Evolutionary conservation across 2,113 vertebrate genomes (phyloP).

Genomic region (Labeo catla): DNA sequence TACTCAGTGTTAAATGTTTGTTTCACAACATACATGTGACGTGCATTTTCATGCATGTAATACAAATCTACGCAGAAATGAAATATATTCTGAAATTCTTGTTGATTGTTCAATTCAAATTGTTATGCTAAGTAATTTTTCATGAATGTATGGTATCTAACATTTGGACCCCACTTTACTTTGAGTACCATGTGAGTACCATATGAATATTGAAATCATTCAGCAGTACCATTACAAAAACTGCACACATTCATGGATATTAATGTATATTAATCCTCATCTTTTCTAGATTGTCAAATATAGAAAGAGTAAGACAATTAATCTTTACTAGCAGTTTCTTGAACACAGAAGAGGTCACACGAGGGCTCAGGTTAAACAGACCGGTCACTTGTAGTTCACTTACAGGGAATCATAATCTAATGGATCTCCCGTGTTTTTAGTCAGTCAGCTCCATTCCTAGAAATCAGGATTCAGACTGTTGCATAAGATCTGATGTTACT

Average conservation of each 20-base stretch:
- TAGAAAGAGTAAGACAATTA: neutral
- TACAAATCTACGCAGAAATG: neutral
- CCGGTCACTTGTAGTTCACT: neutral
- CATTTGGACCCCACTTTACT: neutral
- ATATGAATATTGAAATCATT: neutral
- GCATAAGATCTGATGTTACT: conserved; percentile 24
- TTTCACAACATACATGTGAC: too few species aligned
- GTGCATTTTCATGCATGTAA: neutral
- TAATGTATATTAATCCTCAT: neutral
- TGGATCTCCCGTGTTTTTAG: conserved; percentile 4
- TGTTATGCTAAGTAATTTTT: too few species aligned
- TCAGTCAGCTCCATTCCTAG: conserved; percentile 22
- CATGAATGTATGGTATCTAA: neutral
- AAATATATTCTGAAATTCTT: neutral
- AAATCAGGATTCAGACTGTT: conserved; percentile 23
- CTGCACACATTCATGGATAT: neutral
- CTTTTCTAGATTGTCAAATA: neutral
- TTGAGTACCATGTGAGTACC: neutral
- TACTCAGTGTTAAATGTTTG: neutral
- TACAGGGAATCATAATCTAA: conserved; percentile 22
- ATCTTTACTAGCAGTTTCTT: neutral
- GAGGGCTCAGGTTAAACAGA: neutral
- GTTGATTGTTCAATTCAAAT: too few species aligned
- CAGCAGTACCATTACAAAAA: neutral
- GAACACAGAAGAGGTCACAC: neutral